Conservation (phyloP, 2,888 invertebrate species). For the Sylvicola cinctus region DNA sequence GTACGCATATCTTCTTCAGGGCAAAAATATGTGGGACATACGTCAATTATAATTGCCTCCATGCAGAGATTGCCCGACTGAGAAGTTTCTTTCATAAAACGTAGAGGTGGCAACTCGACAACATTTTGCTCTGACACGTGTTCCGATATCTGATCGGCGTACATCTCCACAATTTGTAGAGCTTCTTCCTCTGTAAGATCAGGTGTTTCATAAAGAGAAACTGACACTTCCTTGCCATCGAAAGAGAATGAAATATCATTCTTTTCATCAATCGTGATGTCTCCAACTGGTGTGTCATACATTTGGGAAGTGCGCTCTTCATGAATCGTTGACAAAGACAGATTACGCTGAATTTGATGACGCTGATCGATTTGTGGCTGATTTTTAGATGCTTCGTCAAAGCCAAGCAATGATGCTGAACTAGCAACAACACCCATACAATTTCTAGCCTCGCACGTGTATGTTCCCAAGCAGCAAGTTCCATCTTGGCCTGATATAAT, state of each 20-base stretch:
- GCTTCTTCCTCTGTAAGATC: conserved; percentile 85
- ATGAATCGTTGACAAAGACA: conserved; percentile 77
- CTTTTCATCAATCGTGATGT: conserved; percentile 57
- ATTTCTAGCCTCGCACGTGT: conserved; percentile 76
- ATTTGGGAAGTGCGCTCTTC: conserved; percentile 78
- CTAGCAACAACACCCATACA: conserved; percentile 82
- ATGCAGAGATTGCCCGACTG: conserved; percentile 70
- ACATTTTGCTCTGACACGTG: conserved; percentile 69
- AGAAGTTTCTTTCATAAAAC: conserved; percentile 77
- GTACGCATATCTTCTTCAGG: conserved; percentile 65
- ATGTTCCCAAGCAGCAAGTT: conserved; percentile 73
- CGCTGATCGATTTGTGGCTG: conserved; percentile 29
- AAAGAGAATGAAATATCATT: conserved; percentile 80
- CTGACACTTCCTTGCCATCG: conserved; percentile 79
- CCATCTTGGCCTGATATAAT: conserved; percentile 82
- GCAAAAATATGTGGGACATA: conserved; percentile 64
- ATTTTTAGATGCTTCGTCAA: conserved; percentile 49
- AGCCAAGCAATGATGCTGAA: conserved; percentile 70
- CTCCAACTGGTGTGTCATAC: conserved; percentile 63
- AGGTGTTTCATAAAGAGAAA: conserved; percentile 78
- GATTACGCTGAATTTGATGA: conserved; percentile 36
- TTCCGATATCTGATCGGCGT: conserved; percentile 79
- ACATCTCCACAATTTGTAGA: conserved; percentile 81
- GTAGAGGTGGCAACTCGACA: conserved; percentile 65
- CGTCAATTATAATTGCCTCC: conserved; percentile 83